Evolutionary conservation across 2,888 invertebrate species (phyloP).

Genomic region (Clusia tigrina): DNA sequence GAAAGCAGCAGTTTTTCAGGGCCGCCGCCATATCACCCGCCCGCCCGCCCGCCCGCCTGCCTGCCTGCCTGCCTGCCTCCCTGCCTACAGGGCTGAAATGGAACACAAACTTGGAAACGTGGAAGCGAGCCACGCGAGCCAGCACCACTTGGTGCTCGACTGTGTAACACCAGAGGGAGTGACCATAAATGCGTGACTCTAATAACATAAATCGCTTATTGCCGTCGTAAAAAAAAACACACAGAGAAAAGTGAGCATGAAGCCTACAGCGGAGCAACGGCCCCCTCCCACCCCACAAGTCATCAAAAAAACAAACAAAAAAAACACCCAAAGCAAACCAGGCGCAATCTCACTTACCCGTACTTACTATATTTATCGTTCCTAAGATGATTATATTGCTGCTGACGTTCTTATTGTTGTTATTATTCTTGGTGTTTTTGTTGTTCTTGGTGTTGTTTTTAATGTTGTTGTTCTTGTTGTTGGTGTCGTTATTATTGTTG

Average conservation of each 20-base stretch:
- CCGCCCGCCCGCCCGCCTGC: no score
- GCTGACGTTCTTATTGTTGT: neutral
- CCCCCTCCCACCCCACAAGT: neutral
- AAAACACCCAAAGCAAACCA: neutral
- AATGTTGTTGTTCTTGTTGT: conserved; percentile 1
- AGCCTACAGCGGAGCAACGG: neutral
- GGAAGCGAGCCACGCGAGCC: no score
- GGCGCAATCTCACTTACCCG: no score
- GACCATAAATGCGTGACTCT: neutral
- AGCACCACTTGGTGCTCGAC: no score
- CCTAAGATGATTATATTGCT: neutral
- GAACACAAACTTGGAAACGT: no score
- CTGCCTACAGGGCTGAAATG: no score
- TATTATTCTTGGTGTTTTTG: neutral
- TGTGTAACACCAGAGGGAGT: no score
- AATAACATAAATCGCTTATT: conserved; percentile 5
- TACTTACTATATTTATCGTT: neutral
- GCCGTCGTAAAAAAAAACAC: no score
- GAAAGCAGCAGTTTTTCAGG: no score
- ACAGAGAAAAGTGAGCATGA: no score
- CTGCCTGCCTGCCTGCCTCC: no score
- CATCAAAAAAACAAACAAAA: neutral
- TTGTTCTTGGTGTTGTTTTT: neutral
- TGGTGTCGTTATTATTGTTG: conserved; percentile 13
- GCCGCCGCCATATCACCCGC: no score